Percentiles rank a stretch among this genome's conserved stretches.
phyloP scores from a whole-genome alignment of 2,888 invertebrate species.

The Plusia festucae region DNA sequence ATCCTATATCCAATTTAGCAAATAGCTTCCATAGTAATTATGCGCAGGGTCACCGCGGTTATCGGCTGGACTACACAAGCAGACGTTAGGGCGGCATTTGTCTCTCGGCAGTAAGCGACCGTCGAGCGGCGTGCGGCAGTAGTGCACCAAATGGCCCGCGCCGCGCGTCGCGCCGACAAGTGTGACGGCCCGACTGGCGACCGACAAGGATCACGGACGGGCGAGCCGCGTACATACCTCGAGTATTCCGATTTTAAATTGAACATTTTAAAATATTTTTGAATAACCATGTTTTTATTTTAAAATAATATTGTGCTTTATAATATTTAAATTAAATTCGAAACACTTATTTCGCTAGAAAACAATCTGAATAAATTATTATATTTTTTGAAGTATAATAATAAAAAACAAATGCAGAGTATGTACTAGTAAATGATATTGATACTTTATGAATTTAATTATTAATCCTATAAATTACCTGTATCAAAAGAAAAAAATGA shows the following conservation, averaged over 20 bases:
- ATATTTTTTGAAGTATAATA: too few relatives aligned
- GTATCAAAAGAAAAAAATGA: too few relatives aligned
- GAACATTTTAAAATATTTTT: background rate
- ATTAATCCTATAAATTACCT: too few relatives aligned
- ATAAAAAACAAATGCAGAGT: too few relatives aligned
- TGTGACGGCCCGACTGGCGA: slow-evolving; percentile 9
- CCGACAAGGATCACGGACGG: slow-evolving; percentile 38
- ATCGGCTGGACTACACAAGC: slow-evolving; percentile 57
- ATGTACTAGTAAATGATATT: too few relatives aligned
- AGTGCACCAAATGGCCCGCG: slow-evolving; percentile 46
- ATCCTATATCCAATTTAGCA: slow-evolving; percentile 23
- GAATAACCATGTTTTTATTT: too few relatives aligned
- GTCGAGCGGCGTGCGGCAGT: slow-evolving; percentile 16
- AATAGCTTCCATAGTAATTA: slow-evolving; percentile 53
- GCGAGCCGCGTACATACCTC: slow-evolving; percentile 26
- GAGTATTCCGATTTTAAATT: slow-evolving; percentile 3
- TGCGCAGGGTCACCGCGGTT: slow-evolving; percentile 49
- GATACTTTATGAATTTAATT: too few relatives aligned
- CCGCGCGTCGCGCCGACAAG: slow-evolving; percentile 16
- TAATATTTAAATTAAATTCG: too few relatives aligned
- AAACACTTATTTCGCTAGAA: background rate
- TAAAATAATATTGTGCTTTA: too few relatives aligned
- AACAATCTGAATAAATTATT: too few relatives aligned
- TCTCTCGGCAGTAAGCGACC: slow-evolving; percentile 34
- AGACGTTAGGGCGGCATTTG: slow-evolving; percentile 49